Conservation (phyloP, 2,888 invertebrate species). For the Microdon myrmicae region DNA sequence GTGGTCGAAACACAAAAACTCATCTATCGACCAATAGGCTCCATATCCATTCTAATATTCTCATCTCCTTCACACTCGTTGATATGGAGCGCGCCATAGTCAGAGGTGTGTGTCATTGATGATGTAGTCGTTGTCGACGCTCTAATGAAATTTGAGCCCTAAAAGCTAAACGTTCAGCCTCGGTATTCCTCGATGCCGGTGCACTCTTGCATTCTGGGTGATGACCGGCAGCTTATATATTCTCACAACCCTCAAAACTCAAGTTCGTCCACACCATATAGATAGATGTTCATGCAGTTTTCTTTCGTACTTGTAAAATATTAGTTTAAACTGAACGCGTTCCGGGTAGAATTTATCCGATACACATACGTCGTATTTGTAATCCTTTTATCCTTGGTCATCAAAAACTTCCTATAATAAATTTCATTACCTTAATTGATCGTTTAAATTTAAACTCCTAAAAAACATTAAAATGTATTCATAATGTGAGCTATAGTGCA, state of each 20-base stretch:
- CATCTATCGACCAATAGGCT: conserved; percentile 53
- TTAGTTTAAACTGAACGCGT: no score
- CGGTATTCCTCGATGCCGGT: conserved; percentile 17
- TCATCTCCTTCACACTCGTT: conserved; percentile 49
- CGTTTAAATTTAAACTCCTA: no score
- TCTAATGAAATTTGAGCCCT: conserved; percentile 47
- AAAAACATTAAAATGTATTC: no score
- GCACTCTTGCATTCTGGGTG: conserved; percentile 14
- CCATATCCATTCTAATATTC: conserved; percentile 45
- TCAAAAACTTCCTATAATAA: no score
- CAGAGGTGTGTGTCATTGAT: conserved; percentile 25
- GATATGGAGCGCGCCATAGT: conserved; percentile 4
- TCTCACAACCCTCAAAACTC: conserved; percentile 12
- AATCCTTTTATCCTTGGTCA: no score
- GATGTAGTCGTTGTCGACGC: conserved; percentile 27
- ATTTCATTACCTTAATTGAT: no score
- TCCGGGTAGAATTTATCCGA: no score
- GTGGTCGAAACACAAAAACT: conserved; percentile 46
- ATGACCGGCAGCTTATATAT: conserved; percentile 18
- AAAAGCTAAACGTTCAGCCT: conserved; percentile 40
- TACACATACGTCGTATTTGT: no score
- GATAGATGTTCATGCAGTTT: neutral
- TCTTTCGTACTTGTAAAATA: no score
- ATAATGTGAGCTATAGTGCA: no score
- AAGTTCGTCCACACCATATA: conserved; percentile 20